Evolutionary conservation across 2,113 vertebrate genomes (phyloP), one percentile per base, ranked within the genome.

Genomic region (Leptocoma aspasia): DNA sequence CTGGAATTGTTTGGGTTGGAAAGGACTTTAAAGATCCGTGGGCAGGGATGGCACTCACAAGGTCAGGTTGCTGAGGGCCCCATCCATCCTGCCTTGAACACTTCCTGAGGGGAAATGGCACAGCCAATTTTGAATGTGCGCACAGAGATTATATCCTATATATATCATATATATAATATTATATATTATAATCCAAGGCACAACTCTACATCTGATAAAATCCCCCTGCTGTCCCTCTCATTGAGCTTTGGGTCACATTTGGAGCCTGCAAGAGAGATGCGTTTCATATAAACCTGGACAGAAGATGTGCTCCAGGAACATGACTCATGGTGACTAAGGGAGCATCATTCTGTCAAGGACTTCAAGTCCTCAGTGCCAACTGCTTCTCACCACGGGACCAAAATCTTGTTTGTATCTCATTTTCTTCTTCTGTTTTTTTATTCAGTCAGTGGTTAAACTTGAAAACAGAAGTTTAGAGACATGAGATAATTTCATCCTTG

Each of bases 301-400:
- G 47, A 81, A 69, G 20, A 17, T 0, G 1, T 69, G 31, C 11
- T 90, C 15, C 41, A 47, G 39, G 52, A 71, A 23, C 0, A 0
- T 10, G 49, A 13, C 19, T 82, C 17, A 26, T 13, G 6, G 31
- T 13, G 10, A 59, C 33, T n/a, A 35, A 71, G 19, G 19, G 9
- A 13, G 42, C 13, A 19, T 45, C 42, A 39, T 60, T 72, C 64
- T 56, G 35, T 20, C 52, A 79, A 45, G 53, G 56, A 45, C 15
- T 19, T 54, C n/a, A 61, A 18, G n/a, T 45, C 39, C 30, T 90
- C 56, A 37, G 16, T 9, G 4, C 60, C 79, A 85, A 16, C 47
- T 13, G 15, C 33, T 70, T 44, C 60, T 70, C 19, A 65, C 7
- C 41, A 28, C 3, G 3, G n/a, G 66, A 70, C 6, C 11, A 42